Conservation (phyloP, 2,797 vertebrate genomes). For the Anguilla obscura region DNA sequence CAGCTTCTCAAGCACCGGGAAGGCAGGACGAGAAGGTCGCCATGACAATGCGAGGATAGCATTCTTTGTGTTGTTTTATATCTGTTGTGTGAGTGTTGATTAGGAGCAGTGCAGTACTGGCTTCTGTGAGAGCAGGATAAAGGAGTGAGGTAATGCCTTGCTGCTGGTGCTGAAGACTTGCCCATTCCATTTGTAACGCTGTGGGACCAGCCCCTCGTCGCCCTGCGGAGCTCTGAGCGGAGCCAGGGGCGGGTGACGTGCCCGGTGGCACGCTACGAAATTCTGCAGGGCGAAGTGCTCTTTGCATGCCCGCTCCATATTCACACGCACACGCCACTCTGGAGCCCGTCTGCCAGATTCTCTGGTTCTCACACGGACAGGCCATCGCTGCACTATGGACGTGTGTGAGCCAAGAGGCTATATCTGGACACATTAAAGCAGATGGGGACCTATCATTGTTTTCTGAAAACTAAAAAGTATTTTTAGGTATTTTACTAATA, state of each 20-base stretch:
- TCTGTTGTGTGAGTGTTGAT: background rate
- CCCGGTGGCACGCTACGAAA: background rate
- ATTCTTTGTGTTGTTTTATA: background rate
- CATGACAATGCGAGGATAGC: conserved; percentile 6
- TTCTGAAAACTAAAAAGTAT: too few species aligned
- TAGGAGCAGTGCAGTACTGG: background rate
- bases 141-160: background rate
- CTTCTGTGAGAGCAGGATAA: background rate
- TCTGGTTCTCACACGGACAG: background rate
- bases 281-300: background rate
- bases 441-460: background rate
- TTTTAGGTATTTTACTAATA: background rate
- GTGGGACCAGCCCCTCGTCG: too few species aligned
- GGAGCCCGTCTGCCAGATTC: background rate
- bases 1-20: conserved; percentile 29
- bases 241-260: background rate
- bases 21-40: conserved; percentile 25
- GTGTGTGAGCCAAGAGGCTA: background rate
- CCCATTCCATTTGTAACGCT: too few species aligned
- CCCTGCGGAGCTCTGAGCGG: background rate
- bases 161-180: background rate
- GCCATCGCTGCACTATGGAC: background rate
- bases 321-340: background rate
- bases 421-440: background rate
- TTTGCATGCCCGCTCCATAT: background rate